phyloP scores from a whole-genome alignment of 2,113 vertebrate species.

The Pluvianellus socialis region DNA sequence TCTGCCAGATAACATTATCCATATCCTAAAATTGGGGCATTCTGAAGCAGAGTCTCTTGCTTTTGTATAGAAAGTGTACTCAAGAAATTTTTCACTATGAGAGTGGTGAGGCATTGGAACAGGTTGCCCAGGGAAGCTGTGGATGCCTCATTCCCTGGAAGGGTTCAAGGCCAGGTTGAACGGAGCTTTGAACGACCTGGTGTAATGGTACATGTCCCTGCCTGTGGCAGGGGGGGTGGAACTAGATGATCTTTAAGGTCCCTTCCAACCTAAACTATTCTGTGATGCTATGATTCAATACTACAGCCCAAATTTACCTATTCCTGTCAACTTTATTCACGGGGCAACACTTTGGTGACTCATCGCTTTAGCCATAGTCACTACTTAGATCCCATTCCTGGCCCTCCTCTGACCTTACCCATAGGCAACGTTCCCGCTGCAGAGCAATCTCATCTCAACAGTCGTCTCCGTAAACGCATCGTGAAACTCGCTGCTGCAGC shows the following conservation, averaged over 20 bases:
- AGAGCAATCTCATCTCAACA: neutral
- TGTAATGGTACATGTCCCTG: too few species aligned
- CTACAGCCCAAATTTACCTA: neutral
- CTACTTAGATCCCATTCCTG: neutral
- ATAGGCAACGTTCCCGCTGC: accelerated
- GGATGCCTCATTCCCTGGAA: too few species aligned
- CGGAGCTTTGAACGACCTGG: too few species aligned
- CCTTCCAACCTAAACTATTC: too few species aligned
- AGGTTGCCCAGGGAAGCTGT: too few species aligned
- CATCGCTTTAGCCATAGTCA: neutral
- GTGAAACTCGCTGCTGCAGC: accelerated
- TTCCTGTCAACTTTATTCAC: neutral
- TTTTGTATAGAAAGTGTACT: neutral
- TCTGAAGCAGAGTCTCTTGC: neutral
- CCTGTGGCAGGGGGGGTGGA: too few species aligned
- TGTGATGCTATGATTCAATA: neutral
- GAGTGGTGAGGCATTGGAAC: too few species aligned
- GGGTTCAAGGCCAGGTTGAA: too few species aligned
- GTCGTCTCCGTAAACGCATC: accelerated
- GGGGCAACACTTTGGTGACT: neutral
- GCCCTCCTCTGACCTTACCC: neutral
- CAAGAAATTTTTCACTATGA: too few species aligned
- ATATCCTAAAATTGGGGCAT: neutral
- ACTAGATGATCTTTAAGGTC: too few species aligned
- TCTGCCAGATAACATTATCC: neutral